Conservation (phyloP, 2,113 vertebrate genomes). For the Cairina moschata region DNA sequence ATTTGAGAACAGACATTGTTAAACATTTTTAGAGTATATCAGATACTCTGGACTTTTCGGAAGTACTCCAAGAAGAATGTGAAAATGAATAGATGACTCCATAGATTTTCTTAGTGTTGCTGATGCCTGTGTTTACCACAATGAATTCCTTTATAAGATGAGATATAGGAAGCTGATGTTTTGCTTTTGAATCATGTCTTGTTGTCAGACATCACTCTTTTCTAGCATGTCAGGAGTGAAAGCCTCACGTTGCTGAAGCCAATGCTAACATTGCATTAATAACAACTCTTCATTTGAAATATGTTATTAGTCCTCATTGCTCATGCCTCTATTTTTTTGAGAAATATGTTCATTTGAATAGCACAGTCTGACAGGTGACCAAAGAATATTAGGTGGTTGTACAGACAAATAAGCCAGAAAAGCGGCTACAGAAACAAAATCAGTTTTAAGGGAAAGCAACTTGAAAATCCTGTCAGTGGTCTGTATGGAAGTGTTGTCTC, state of each 20-base stretch:
- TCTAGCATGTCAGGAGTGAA: background rate
- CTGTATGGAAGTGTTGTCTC: background rate
- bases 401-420: background rate
- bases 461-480: background rate
- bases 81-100: background rate
- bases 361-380: background rate
- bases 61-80: background rate
- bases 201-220: background rate
- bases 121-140: background rate
- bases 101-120: background rate
- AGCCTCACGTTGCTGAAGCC: background rate
- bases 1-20: background rate
- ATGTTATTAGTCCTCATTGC: background rate
- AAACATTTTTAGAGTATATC: background rate
- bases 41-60: fast-evolving
- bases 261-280: background rate
- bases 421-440: background rate
- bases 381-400: background rate
- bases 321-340: background rate
- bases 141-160: background rate
- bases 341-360: background rate
- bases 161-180: background rate
- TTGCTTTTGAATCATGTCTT: background rate
- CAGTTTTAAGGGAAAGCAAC: background rate
- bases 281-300: background rate